Evolutionary conservation across 2,888 invertebrate genomes (phyloP).

Genomic region (Pseudanteris insignis): DNA sequence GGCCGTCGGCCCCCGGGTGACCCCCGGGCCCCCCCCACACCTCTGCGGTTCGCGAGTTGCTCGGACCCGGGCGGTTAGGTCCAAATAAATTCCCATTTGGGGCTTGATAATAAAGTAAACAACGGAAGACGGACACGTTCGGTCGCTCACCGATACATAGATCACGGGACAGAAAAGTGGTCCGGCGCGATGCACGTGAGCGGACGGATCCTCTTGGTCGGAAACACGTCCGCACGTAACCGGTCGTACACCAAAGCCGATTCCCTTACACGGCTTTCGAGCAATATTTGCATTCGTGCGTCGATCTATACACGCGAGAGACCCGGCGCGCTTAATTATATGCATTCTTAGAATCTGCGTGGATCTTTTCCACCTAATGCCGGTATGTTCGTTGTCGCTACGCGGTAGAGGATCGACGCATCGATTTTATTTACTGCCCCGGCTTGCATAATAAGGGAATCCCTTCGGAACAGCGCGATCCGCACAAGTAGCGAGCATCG

Average conservation of each 20-base stretch:
- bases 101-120: slow-evolving; percentile 62
- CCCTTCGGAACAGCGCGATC: slow-evolving; percentile 3
- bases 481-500: no score
- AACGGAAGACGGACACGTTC: slow-evolving; percentile 53
- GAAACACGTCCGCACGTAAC: slow-evolving; percentile 15
- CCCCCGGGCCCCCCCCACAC: slow-evolving; percentile 49
- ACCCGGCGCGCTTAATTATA: slow-evolving; percentile 57
- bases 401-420: slow-evolving; percentile 48
- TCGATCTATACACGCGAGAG: slow-evolving; percentile 48
- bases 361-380: slow-evolving; percentile 55
- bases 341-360: slow-evolving; percentile 60
- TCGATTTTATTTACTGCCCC: slow-evolving; percentile 52
- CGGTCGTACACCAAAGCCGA: slow-evolving; percentile 13
- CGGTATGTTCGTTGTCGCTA: slow-evolving; percentile 51
- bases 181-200: slow-evolving; percentile 13
- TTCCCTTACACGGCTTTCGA: slow-evolving; percentile 38
- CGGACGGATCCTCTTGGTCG: slow-evolving; percentile 4
- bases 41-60: slow-evolving; percentile 50
- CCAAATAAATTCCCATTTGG: slow-evolving; percentile 64
- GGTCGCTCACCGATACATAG: slow-evolving; percentile 55
- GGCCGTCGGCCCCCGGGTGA: no score
- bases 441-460: slow-evolving; percentile 48
- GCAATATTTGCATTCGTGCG: slow-evolving; percentile 46
- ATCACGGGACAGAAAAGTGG: slow-evolving; percentile 50
- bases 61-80: slow-evolving; percentile 63